phyloP scores from a whole-genome alignment of 2,797 vertebrate species.

The Picus viridis region DNA sequence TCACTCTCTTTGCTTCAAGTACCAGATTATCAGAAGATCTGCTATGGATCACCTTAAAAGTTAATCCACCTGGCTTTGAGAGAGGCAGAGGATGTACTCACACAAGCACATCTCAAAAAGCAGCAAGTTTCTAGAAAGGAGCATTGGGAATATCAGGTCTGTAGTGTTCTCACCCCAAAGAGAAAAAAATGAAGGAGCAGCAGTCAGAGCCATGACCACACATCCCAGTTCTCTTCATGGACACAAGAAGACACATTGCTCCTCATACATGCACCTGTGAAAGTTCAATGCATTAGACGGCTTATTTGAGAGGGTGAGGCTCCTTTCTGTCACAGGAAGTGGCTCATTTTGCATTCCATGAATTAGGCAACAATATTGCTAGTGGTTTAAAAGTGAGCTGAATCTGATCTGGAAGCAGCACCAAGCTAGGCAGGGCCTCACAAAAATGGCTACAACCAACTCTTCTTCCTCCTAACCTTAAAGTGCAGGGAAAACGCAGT shows the following conservation, averaged over 20 bases:
- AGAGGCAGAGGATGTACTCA: not conserved
- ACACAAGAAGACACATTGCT: not conserved
- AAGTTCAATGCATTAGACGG: not conserved
- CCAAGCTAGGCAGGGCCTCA: not conserved
- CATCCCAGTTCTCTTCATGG: not conserved
- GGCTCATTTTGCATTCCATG: not conserved
- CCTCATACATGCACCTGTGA: not conserved
- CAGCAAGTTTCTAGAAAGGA: not conserved
- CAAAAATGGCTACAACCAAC: not conserved
- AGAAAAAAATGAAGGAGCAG: not conserved
- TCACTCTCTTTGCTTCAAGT: not conserved
- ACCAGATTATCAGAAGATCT: not conserved
- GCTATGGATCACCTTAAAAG: not conserved
- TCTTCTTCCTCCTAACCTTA: not conserved
- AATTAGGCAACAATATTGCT: conserved; percentile 18
- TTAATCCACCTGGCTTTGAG: not conserved
- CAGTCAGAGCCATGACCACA: not conserved
- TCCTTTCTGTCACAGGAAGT: not conserved
- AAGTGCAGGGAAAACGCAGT: not conserved
- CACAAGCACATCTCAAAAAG: not conserved
- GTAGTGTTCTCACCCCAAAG: not conserved
- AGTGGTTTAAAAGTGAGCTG: not conserved
- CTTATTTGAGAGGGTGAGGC: not conserved
- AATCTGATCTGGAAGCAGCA: not conserved
- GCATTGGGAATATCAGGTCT: not conserved